Conservation (phyloP, 2,113 vertebrate genomes). For the Gymnocephalus cernua region DNA sequence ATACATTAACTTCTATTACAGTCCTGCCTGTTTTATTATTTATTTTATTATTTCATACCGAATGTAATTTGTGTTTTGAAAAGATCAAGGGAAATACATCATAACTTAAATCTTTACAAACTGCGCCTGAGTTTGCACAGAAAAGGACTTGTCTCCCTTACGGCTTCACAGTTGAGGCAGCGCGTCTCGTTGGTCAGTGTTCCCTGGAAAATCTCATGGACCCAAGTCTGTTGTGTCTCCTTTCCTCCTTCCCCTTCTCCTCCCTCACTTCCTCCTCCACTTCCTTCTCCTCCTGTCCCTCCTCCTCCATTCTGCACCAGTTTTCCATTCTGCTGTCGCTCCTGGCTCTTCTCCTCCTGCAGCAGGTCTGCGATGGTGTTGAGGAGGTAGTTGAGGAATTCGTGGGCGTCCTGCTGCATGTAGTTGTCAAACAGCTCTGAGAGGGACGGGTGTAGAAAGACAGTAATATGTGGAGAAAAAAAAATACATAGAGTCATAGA, state of each 20-base stretch:
- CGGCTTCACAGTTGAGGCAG: constrained; percentile 96
- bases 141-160: constrained; percentile 73
- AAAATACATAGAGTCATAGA: not conserved
- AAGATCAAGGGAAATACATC: not conserved
- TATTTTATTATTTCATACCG: too few species aligned
- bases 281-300: constrained; percentile 70
- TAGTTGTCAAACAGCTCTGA: constrained; percentile 99
- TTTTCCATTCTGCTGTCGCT: constrained; percentile 97
- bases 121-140: not conserved
- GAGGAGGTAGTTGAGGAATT: constrained; percentile 97
- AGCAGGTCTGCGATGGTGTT: constrained; percentile 98
- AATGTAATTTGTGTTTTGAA: not conserved
- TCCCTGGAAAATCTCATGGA: constrained; percentile 96
- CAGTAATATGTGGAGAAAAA: not conserved
- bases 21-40: too few species aligned
- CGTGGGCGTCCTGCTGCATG: constrained; percentile 99
- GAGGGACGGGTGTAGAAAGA: not conserved
- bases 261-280: constrained; percentile 67
- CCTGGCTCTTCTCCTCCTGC: constrained; percentile 96
- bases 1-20: too few species aligned
- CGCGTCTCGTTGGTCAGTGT: constrained; percentile 95
- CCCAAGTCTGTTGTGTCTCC: constrained; percentile 91
- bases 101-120: not conserved
- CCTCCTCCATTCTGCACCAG: constrained; percentile 87
- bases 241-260: constrained; percentile 86